Base-by-base conservation (phyloP, 2,888 invertebrate species). In the Pachydiplax longipennis region DNA sequence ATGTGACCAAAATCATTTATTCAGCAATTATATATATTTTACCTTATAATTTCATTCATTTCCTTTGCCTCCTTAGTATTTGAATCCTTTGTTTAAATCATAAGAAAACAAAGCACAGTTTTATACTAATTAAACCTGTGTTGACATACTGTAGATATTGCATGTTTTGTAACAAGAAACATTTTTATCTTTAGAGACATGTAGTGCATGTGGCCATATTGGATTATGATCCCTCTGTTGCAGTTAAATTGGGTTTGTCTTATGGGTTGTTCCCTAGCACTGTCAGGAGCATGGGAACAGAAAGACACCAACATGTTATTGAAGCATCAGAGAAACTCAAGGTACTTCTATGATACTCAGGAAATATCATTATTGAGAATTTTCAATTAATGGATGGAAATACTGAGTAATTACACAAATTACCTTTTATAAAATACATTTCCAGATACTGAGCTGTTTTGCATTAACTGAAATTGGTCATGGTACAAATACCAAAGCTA, bases 391-490 rank as follows among this genome's bases (percentile, higher is more conserved):
- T 13, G 31, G 15, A 3, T 25, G 10, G 0, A 31, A 25, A 73
- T 73, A 0, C 3, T 25, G 22, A 4, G 15, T 25, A 31, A 25
- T 3, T 48, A n/a, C 15, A 80, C 18, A 53, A 58, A 22, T 10
- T 31, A 73, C 10, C 13, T 92, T 31, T 2, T 73, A 92, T 92
- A 58, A 93, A 92, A 83, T 90, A 53, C 81, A 90, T 91, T 83
- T 73, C 25, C 91, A 94, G 93, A 92, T 93, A 25, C 92, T 93
- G 92, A 95, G 95, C 37, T 95, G 95, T 92, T 95, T 95, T 93
- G 94, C 94, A 25, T 92, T 95, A 91, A 95, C 95, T 31, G 95
- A 95, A 92, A 92, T 95, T 65, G 93, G 94, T 48, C 95, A 95
- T 93, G 95, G 95, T 8, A 94, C 95, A 87, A 95, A 95, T 92